Evolutionary conservation across 2,888 invertebrate genomes (phyloP).

Genomic region (Nebria brevicollis): DNA sequence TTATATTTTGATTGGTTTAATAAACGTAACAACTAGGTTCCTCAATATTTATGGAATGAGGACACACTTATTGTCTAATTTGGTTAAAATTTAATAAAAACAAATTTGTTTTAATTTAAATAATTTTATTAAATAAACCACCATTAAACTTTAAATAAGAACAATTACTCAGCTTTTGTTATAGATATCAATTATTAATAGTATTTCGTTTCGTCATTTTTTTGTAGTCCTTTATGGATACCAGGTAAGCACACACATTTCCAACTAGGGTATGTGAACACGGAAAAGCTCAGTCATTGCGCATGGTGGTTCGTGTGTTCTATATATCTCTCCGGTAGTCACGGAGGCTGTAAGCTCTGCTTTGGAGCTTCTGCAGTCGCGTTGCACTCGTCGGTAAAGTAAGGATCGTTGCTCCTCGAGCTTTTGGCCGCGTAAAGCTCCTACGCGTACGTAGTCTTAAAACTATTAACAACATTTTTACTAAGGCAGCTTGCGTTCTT

Average conservation of each 20-base stretch:
- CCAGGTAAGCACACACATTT: background rate
- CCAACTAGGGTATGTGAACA: background rate
- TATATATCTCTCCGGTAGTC: background rate
- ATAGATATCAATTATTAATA: too few relatives aligned
- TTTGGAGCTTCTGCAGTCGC: slow-evolving; percentile 38
- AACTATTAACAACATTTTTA: slow-evolving; percentile 4
- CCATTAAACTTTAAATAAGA: too few relatives aligned
- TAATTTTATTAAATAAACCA: too few relatives aligned
- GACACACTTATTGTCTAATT: background rate
- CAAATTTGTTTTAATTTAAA: too few relatives aligned
- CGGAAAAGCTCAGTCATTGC: background rate
- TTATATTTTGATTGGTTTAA: background rate
- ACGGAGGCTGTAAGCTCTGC: slow-evolving; percentile 14
- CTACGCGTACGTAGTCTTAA: background rate
- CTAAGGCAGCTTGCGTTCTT: background rate
- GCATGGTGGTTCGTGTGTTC: background rate
- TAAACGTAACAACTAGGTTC: background rate
- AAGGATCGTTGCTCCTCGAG: slow-evolving; percentile 20
- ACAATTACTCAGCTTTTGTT: too few relatives aligned
- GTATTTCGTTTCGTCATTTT: background rate
- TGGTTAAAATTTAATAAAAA: background rate
- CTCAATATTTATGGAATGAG: background rate
- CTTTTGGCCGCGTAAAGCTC: slow-evolving; percentile 20
- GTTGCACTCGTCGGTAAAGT: slow-evolving; percentile 38
- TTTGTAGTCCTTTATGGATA: background rate